Percentiles rank a stretch among this genome's conserved stretches.
Evolutionary conservation across 1,140 invertebrate species (phyloP).

Genomic region (Brachionus angularis): DNA sequence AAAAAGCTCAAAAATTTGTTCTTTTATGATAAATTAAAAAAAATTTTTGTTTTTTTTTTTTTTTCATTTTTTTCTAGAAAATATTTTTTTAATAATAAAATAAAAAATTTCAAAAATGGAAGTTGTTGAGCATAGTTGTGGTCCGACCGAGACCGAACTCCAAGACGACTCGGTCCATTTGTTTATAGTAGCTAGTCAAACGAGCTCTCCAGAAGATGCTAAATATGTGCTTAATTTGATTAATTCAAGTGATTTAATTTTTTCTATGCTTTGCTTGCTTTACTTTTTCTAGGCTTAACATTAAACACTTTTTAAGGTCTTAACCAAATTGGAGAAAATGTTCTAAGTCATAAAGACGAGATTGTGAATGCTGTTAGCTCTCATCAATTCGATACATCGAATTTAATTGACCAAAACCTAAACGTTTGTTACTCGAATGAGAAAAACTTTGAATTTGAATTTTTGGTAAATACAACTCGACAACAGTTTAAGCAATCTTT

Average conservation of each 20-base stretch:
- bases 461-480: not conserved
- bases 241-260: not conserved
- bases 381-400: not conserved
- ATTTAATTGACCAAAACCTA: not conserved
- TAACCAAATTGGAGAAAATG: not conserved
- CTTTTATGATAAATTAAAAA: too few relatives aligned
- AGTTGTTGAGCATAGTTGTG: too few relatives aligned
- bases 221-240: conserved; percentile 9
- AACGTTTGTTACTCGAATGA: not conserved
- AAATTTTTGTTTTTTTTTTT: too few relatives aligned
- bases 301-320: not conserved
- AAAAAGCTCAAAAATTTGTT: too few relatives aligned
- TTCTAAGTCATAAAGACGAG: not conserved
- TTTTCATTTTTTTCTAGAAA: too few relatives aligned
- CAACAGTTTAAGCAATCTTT: not conserved
- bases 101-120: too few relatives aligned
- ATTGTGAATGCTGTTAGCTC: not conserved
- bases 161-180: not conserved
- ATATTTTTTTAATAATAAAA: too few relatives aligned
- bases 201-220: conserved; percentile 11
- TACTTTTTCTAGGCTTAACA: not conserved
- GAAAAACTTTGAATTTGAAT: not conserved
- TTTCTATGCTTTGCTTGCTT: too few relatives aligned
- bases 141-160: not conserved
- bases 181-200: conserved; percentile 1